Base-by-base conservation (phyloP, 2,888 invertebrate species). In the Orchesella flavescens region DNA sequence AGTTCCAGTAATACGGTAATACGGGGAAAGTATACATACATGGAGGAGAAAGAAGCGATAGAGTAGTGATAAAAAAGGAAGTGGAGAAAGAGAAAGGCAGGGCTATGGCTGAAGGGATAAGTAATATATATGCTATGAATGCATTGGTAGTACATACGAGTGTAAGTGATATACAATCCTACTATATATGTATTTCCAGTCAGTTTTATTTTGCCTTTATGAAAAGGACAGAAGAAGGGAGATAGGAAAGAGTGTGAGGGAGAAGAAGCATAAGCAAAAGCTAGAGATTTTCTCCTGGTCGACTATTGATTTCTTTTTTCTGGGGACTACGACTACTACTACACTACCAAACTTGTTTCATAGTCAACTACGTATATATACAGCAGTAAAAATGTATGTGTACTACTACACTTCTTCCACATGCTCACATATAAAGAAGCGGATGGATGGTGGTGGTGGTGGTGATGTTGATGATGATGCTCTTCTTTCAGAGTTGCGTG, bases 251-350 rank as follows among this genome's bases (percentile, higher is more conserved):
- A 15, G 34, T 23, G 63, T 13, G 34, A 63, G 63, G 23, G 15
- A 15, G 12, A 44, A 19, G 66, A 7, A 44, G 66, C 66, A 44
- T 17, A 24, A 53, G 65, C 24, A 65, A 65, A 75, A 75, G 75
- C 75, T 75, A 46, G 46, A 75, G 63, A 65, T 75, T 75, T 75
- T 75, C 75, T 65, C 53, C 57, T 75, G 24, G 73, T 75, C 73
- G 63, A 65, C 44, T 75, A 75, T 75, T 75, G 75, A 75, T 75
- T 75, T 75, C 63, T 75, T 75, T 75, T 75, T 49, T 65, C 12
- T 13, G 19, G 19, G 23, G 34, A 34, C 34, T 34, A 34, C 34
- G 2, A 34, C 34, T 34, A 34, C 34, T 34, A 12, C 19, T 19
- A 44, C 65, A n/a, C n/a, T n/a, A n/a, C n/a, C n/a, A n/a, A n/a